Percentiles rank a stretch among this genome's conserved stretches.
Conservation (phyloP, 1,140 invertebrate genomes). For the Drosophila ironensis region DNA sequence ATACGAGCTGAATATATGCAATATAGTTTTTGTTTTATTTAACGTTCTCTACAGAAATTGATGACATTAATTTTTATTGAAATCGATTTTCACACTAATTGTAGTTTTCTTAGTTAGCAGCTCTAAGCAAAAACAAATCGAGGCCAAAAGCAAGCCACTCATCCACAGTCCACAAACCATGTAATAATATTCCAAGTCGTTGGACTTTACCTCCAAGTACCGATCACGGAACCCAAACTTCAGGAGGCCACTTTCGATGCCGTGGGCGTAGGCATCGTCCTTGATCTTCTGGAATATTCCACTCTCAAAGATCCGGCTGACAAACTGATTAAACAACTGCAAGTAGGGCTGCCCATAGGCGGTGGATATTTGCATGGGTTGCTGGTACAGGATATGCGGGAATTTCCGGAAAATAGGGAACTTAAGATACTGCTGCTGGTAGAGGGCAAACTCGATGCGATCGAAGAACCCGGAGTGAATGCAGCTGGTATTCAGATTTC, state of each 20-base stretch:
- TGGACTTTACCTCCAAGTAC: constrained; percentile 47
- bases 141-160: constrained; percentile 33
- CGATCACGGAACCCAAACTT: constrained; percentile 21
- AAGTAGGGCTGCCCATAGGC: constrained; percentile 48
- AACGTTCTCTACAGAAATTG: too few relatives aligned
- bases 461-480: constrained; percentile 52
- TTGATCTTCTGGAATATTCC: constrained; percentile 56
- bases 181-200: constrained; percentile 57
- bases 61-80: not conserved
- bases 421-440: constrained; percentile 53
- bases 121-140: constrained; percentile 25
- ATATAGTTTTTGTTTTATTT: not conserved
- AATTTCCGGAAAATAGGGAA: constrained; percentile 51
- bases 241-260: constrained; percentile 50
- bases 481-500: constrained; percentile 41
- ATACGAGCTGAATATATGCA: constrained; percentile 11
- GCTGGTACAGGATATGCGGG: constrained; percentile 39
- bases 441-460: constrained; percentile 52
- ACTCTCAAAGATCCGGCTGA: constrained; percentile 50
- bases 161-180: constrained; percentile 40
- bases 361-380: constrained; percentile 50
- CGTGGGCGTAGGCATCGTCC: constrained; percentile 42
- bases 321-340: constrained; percentile 56
- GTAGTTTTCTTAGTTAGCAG: not conserved
- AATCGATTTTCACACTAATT: not conserved